These are phyloP conservation scores for Serranus cabrilla DNA, from an alignment of 2,797 vertebrate species.

Conservation along the genomic window DNA sequence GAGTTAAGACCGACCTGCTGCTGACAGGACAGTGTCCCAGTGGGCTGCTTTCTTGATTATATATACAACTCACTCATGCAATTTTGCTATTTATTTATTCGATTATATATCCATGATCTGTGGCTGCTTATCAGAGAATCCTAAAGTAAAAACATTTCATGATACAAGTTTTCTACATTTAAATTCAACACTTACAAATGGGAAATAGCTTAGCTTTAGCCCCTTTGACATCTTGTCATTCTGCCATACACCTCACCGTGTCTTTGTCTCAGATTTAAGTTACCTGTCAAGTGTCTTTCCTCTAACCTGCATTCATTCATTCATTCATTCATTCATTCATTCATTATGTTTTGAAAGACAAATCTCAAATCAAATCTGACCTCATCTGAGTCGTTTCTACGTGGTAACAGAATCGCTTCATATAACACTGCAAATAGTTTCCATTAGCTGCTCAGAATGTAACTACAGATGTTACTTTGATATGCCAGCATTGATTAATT, in stretches of 20 bases:
- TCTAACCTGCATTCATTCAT: slow-evolving; percentile 5
- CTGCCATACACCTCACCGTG: background rate
- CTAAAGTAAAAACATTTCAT: background rate
- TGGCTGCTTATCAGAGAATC: no score
- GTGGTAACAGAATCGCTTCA: slow-evolving; percentile 17
- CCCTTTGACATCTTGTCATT: background rate
- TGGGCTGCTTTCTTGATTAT: no score
- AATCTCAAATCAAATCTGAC: slow-evolving; percentile 24
- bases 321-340: slow-evolving; percentile 18
- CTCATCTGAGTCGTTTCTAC: slow-evolving; percentile 3
- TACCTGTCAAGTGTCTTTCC: slow-evolving; percentile 3
- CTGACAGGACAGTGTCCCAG: no score
- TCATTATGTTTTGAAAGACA: slow-evolving; percentile 19
- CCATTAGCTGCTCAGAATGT: background rate
- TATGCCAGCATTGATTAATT: background rate
- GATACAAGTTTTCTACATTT: background rate
- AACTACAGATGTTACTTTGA: background rate
- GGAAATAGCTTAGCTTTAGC: background rate
- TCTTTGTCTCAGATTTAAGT: background rate
- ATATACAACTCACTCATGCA: no score
- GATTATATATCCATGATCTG: no score
- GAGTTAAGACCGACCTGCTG: no score
- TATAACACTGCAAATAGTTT: slow-evolving; percentile 4
- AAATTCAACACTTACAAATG: no score
- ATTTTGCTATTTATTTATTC: no score